Percentiles rank a stretch among this genome's conserved stretches.
Evolutionary conservation across 2,113 vertebrate genomes (phyloP).

Genomic region (Bettongia penicillata): DNA sequence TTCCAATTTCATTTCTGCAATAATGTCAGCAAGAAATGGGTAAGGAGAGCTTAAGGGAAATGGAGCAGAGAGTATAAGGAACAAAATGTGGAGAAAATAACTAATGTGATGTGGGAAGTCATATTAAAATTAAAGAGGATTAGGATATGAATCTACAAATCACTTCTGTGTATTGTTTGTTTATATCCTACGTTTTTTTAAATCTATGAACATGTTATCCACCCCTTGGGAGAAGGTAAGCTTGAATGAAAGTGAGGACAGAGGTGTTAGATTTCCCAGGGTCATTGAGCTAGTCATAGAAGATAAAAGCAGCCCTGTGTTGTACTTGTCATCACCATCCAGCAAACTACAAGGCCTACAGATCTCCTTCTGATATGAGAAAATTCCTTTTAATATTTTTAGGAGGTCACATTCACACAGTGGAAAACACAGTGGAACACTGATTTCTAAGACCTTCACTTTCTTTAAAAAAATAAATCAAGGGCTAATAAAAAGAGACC

Average conservation of each 20-base stretch:
- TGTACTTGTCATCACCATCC: neutral
- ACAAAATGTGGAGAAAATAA: neutral
- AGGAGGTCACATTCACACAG: slow-evolving; percentile 20
- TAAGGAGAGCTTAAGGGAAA: neutral
- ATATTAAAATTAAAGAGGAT: neutral
- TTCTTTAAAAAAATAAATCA: slow-evolving; percentile 55
- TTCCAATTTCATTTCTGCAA: neutral
- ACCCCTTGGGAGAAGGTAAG: neutral
- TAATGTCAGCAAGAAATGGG: neutral
- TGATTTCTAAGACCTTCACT: slow-evolving; percentile 52
- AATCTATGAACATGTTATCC: neutral
- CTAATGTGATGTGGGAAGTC: neutral
- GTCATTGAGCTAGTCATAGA: neutral
- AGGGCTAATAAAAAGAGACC: slow-evolving; percentile 56
- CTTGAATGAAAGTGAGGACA: neutral
- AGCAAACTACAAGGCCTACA: slow-evolving; percentile 19
- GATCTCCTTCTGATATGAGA: slow-evolving; percentile 50
- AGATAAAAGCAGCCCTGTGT: neutral
- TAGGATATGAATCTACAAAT: neutral
- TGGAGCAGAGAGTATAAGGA: neutral
- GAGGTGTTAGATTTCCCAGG: neutral
- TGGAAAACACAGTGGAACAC: slow-evolving; percentile 51
- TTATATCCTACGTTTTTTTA: neutral
- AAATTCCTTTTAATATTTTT: slow-evolving; percentile 59
- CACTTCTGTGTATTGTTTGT: neutral